Conservation (phyloP, 2,888 invertebrate species). For the Lithodes maja region DNA sequence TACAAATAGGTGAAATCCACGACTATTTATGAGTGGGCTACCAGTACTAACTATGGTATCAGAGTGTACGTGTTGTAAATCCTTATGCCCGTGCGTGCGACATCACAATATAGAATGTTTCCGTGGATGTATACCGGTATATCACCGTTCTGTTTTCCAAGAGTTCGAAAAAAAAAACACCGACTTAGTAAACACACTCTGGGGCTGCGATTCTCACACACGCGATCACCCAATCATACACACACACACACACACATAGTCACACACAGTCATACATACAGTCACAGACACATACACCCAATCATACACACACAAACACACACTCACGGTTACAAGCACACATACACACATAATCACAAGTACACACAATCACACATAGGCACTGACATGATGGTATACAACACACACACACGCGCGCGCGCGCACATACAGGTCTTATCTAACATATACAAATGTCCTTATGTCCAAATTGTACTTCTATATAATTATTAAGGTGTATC, state of each 20-base stretch:
- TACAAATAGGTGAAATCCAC: too few relatives aligned
- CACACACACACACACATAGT: background rate
- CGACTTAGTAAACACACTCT: background rate
- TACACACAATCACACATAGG: background rate
- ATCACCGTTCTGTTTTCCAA: background rate
- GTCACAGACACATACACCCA: background rate
- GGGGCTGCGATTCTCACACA: background rate
- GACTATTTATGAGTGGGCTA: too few relatives aligned
- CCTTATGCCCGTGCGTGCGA: too few relatives aligned
- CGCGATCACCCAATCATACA: background rate
- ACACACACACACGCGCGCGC: conserved; percentile 14
- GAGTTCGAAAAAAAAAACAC: background rate
- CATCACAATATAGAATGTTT: too few relatives aligned
- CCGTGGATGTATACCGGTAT: background rate
- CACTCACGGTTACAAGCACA: background rate
- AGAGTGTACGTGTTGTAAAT: too few relatives aligned
- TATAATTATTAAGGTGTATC: too few relatives aligned
- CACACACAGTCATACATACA: background rate
- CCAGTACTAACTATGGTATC: too few relatives aligned
- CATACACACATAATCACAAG: background rate
- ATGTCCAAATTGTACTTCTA: too few relatives aligned
- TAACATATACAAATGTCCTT: too few relatives aligned
- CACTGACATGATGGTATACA: background rate
- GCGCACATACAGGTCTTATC: background rate
- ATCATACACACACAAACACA: background rate